Base-by-base conservation (phyloP, 2,797 vertebrate genomes). In the Lycodopsis pacificus region DNA sequence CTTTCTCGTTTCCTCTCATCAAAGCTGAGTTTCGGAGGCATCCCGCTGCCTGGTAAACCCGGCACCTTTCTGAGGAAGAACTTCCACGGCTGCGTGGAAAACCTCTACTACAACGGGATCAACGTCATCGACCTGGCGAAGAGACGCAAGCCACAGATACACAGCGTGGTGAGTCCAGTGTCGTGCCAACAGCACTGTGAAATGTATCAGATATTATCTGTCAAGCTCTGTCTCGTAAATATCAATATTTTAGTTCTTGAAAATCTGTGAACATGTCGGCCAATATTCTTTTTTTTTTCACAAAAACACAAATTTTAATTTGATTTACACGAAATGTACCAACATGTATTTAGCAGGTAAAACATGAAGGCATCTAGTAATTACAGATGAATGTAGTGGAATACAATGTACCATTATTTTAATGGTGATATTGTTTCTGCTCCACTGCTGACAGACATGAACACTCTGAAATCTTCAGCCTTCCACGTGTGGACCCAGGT, bases 121-220 rank as follows among this genome's bases (percentile, higher is more conserved):
- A 99, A 99, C 79, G 93, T 99, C 86, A 97, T 99, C 71, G 98
- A 99, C 91, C 94, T 99, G 80, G 98, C 97, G 17, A 99, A 99
- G 90, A 94, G 98, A 79, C 95, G 97, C 82, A 99, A 99, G 90
- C 98, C 96, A 56, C 98, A 99, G 94, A 99, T 99, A 86, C 97
- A 98, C 93, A 97, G 95, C 1, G 97, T 98, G 97, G 98, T 99
- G n/a, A 86, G 48, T 20, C 38, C 62, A 64, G 22, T n/a, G 34
- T 14, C 22, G 32, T n/a, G n/a, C 62, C 11, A 69, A 20, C 12
- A 20, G 15, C 36, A 8, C 8, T 27, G 7, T 27, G 25, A 36
- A 49, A 36, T 71, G 20, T 0, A 6, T 17, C 19, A 38, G 5
- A 27, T 38, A 3, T 32, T 17, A 15, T 27, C 19, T 30, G 46